Conservation (phyloP, 2,888 invertebrate genomes). For the Ditylenchus weischeri region DNA sequence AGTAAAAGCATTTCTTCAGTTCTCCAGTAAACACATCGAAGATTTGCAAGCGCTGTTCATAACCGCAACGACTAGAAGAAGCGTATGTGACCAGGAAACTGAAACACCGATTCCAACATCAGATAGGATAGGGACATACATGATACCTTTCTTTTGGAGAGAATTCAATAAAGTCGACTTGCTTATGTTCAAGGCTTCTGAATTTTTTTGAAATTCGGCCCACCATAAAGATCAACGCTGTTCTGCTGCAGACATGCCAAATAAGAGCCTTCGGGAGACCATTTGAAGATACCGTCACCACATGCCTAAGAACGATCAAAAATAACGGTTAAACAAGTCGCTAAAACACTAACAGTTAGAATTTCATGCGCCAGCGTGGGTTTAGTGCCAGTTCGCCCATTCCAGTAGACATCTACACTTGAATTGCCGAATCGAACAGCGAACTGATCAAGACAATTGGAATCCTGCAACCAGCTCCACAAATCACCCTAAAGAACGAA, state of each 20-base stretch:
- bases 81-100: too few species aligned
- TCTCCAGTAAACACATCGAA: slow-evolving; percentile 89
- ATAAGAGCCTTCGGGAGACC: slow-evolving; percentile 96
- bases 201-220: slow-evolving; percentile 85
- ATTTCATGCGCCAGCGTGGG: too few species aligned
- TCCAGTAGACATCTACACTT: slow-evolving; percentile 30
- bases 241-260: slow-evolving; percentile 88
- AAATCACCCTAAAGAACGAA: slow-evolving; percentile 72
- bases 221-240: slow-evolving; percentile 96
- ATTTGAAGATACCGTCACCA: slow-evolving; percentile 91
- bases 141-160: slow-evolving; percentile 92
- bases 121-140: slow-evolving; percentile 62
- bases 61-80: too few species aligned
- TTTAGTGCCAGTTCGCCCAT: slow-evolving; percentile 2
- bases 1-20: slow-evolving; percentile 34
- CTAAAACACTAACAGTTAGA: too few species aligned
- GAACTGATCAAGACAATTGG: slow-evolving; percentile 93
- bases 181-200: slow-evolving; percentile 75
- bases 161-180: slow-evolving; percentile 91
- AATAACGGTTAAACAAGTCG: not conserved
- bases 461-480: slow-evolving; percentile 84
- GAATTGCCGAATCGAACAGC: slow-evolving; percentile 70
- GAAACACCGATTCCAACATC: slow-evolving; percentile 43
- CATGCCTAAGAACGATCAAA: slow-evolving; percentile 70
- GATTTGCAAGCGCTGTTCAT: slow-evolving; percentile 75